Conservation (phyloP, 2,797 vertebrate genomes). For the Megaceryle alcyon region DNA sequence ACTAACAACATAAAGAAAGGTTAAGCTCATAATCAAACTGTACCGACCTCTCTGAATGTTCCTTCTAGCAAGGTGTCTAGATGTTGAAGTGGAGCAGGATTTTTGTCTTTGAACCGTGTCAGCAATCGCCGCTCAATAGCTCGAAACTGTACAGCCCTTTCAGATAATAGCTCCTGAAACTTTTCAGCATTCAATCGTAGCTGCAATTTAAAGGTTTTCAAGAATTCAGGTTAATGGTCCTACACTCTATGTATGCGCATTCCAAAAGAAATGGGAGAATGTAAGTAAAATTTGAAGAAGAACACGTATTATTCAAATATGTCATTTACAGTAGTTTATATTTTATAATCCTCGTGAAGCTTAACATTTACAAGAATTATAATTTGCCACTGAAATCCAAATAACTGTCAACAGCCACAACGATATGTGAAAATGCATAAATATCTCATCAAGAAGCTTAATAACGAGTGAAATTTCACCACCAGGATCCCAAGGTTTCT, state of each 20-base stretch:
- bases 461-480: background rate
- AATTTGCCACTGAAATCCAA: background rate
- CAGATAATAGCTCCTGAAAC: slow-evolving; percentile 91
- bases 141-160: slow-evolving; percentile 93
- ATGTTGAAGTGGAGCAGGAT: slow-evolving; percentile 93
- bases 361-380: background rate
- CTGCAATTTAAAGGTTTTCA: slow-evolving; percentile 75
- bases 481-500: background rate
- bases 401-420: background rate
- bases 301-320: background rate
- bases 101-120: slow-evolving; percentile 97
- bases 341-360: background rate
- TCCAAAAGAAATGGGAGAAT: background rate
- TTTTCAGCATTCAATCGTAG: slow-evolving; percentile 88
- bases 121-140: slow-evolving; percentile 93
- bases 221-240: slow-evolving; percentile 14
- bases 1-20: slow-evolving; percentile 25
- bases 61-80: slow-evolving; percentile 94
- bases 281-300: background rate
- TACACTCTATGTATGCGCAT: background rate
- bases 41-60: slow-evolving; percentile 91
- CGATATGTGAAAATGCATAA: background rate
- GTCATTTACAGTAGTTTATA: background rate
- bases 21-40: slow-evolving; percentile 30
- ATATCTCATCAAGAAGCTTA: background rate